A percentile compares a stretch with the other conserved stretches of the same genome.
These are phyloP conservation scores for Oryzias celebensis DNA, from an alignment of 2,113 vertebrate species.

Conservation along the genomic window DNA sequence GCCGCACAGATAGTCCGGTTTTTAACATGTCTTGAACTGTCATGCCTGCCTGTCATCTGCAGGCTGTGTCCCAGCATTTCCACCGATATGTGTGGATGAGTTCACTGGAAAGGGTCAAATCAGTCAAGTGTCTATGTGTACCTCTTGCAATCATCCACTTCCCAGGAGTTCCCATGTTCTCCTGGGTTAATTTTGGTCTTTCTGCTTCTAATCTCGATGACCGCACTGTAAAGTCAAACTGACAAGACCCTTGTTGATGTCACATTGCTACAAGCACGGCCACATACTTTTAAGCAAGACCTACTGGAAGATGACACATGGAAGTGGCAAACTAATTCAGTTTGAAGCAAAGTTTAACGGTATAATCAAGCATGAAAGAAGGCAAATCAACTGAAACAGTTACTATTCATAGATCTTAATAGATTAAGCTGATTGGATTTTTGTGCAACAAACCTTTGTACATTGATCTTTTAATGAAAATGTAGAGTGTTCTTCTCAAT, in stretches of 20 bases:
- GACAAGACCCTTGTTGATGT: background rate
- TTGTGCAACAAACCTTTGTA: conserved; percentile 13
- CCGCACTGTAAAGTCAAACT: background rate
- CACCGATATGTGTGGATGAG: conserved; percentile 46
- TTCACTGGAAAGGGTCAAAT: background rate
- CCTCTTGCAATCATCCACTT: conserved; percentile 18
- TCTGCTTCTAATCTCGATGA: background rate
- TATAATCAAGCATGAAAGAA: conserved; percentile 42
- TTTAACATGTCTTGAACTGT: conserved; percentile 54
- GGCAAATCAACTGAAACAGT: conserved; percentile 15
- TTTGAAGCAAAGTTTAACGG: conserved; percentile 10
- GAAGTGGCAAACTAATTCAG: conserved; percentile 20
- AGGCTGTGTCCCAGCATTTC: conserved; percentile 56
- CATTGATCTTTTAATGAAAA: background rate
- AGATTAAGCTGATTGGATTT: conserved; percentile 6
- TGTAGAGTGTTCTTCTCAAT: background rate
- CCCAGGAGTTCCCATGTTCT: conserved; percentile 44
- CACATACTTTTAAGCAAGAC: background rate
- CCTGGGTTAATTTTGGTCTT: conserved; percentile 6
- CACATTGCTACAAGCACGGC: background rate
- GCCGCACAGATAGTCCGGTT: conserved; percentile 33
- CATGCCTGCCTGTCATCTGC: conserved; percentile 66
- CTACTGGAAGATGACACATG: background rate
- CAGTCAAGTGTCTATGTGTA: conserved; percentile 17
- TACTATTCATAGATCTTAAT: background rate